These are phyloP conservation scores for Meloidogyne exigua DNA, from an alignment of 1,140 invertebrate genomes.

Conservation along the genomic window DNA sequence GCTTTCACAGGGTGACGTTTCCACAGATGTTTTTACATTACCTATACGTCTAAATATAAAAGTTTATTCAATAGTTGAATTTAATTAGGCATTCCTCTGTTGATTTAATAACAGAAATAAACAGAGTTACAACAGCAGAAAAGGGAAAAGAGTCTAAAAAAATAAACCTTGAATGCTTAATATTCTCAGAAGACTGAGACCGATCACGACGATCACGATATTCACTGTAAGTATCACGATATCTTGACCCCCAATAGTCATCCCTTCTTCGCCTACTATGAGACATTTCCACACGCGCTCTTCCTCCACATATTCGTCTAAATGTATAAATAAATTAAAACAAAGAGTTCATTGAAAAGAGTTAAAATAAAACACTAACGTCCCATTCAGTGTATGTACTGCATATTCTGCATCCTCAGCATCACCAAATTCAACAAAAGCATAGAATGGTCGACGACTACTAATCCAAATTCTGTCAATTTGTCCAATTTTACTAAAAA, in stretches of 20 bases:
- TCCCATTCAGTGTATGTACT: slow-evolving; percentile 82
- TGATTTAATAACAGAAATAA: too few relatives aligned
- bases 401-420: slow-evolving; percentile 89
- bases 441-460: slow-evolving; percentile 86
- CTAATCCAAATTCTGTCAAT: slow-evolving; percentile 91
- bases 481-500: slow-evolving; percentile 89
- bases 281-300: slow-evolving; percentile 61
- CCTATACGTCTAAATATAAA: not conserved
- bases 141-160: not conserved
- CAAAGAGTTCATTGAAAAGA: slow-evolving; percentile 10
- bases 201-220: slow-evolving; percentile 18
- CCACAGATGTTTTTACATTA: too few relatives aligned
- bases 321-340: slow-evolving; percentile 24
- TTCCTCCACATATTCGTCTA: slow-evolving; percentile 61
- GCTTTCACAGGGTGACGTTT: not conserved
- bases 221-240: slow-evolving; percentile 30
- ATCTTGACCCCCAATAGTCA: slow-evolving; percentile 24
- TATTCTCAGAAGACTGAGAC: not conserved
- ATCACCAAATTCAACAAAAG: slow-evolving; percentile 93
- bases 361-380: slow-evolving; percentile 45
- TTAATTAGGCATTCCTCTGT: not conserved
- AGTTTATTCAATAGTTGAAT: not conserved
- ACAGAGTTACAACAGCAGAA: too few relatives aligned
- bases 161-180: slow-evolving; percentile 12
- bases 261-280: slow-evolving; percentile 47